Conservation (phyloP, 2,113 vertebrate genomes). For the Pitta sordida region DNA sequence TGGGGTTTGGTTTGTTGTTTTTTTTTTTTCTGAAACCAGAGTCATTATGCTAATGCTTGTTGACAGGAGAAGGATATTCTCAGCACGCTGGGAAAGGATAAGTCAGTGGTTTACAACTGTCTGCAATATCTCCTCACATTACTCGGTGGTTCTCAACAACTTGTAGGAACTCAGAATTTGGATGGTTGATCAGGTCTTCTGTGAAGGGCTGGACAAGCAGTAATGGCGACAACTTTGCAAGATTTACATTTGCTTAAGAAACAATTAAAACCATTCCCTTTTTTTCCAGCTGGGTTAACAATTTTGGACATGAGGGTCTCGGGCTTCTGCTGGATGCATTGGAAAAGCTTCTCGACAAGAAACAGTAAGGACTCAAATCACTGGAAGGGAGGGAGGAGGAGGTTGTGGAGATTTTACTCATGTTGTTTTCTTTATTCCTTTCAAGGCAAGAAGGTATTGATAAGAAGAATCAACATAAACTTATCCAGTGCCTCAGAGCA, state of each 20-base stretch:
- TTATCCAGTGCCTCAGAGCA: slow-evolving; percentile 97
- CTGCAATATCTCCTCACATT: not conserved
- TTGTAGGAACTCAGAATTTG: not conserved
- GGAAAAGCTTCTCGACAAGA: slow-evolving; percentile 95
- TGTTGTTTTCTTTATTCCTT: not conserved
- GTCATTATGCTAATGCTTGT: not conserved
- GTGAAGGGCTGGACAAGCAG: not conserved
- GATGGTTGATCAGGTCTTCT: not conserved
- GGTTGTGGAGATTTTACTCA: not conserved
- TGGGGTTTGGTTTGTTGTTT: not conserved
- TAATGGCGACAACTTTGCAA: not conserved
- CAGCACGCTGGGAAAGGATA: not conserved
- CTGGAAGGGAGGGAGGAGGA: not conserved
- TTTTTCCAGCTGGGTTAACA: slow-evolving; percentile 93
- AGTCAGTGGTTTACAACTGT: not conserved
- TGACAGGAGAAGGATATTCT: not conserved
- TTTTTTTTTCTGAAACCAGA: not conserved
- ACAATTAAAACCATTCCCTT: not conserved
- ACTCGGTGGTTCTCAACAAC: not conserved
- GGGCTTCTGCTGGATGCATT: slow-evolving; percentile 89
- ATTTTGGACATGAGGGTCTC: slow-evolving; percentile 97
- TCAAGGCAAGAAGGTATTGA: slow-evolving; percentile 92
- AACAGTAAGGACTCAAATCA: slow-evolving; percentile 83
- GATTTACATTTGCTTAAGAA: not conserved
- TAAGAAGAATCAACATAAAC: slow-evolving; percentile 96